Base-by-base conservation (phyloP, 2,888 invertebrate species). In the Phalera bucephala region DNA sequence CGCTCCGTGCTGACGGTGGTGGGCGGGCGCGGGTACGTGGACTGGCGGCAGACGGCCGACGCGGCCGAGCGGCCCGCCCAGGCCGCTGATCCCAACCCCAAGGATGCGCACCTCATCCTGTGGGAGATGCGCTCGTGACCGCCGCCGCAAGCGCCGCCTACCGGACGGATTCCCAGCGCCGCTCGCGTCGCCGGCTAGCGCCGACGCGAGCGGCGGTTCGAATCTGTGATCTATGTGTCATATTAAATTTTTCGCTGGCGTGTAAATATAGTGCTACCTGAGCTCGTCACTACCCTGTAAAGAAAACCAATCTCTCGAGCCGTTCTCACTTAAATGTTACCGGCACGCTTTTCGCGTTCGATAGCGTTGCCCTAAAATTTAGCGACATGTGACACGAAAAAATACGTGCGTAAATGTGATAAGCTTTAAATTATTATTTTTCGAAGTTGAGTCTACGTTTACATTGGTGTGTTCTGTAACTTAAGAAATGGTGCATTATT, bases 11-110 rank as follows among this genome's bases (percentile, higher is more conserved):
- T 97, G 26, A 96, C 96, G 0, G 82, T 97, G 33, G 95, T 96
- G 91, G 97, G 97, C 0, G 97, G 97, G 1, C 91, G 96, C 7
- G 97, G 97, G 2, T 97, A 97, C 69, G 93, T 95, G 12, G 95
- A 96, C 81, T 95, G 96, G 94, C 91, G 95, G 36, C 95, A 95
- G 64, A 92, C 94, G 10, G 92, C 93, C 64, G 92, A 93, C 71
- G 88, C 91, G 14, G 84, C 90, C 1, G 92, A 92, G 52, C 86
- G 92, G 17, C 86, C 90, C 4, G 80, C 83, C 33, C 81, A 87
- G 27, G 87, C 91, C 23, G 91, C 91, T 30, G 94, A 94, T 44
- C 94, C 94, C 29, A 95, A 95, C 76, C 94, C 94, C 45, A 95
- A 93, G 66, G 96, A 96, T 90, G 96, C 97, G 9, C 96, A 97